Evolutionary conservation across 2,888 invertebrate genomes (phyloP).

Genomic region (Pyrrhosoma nymphula): DNA sequence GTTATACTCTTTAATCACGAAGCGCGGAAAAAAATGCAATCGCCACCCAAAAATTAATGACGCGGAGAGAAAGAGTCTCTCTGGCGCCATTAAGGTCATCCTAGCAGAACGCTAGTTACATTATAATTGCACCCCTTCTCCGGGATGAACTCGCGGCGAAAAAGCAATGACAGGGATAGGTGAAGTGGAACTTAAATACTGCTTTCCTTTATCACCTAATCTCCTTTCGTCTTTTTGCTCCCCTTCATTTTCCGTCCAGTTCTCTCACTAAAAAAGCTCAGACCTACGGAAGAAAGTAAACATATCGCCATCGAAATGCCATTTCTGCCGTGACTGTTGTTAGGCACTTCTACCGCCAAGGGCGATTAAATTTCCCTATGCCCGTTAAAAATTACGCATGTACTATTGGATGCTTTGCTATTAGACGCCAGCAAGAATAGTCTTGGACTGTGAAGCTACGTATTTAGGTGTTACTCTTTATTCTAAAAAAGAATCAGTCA

Average conservation of each 20-base stretch:
- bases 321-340: background rate
- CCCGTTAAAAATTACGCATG: background rate
- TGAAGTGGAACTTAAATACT: slow-evolving; percentile 45
- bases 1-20: slow-evolving; percentile 54
- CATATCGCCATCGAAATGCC: background rate
- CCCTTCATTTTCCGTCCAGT: background rate
- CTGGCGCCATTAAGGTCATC: slow-evolving; percentile 60
- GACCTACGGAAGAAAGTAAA: background rate
- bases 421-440: background rate
- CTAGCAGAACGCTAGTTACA: slow-evolving; percentile 66
- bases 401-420: background rate
- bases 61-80: slow-evolving; percentile 56
- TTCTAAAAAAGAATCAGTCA: background rate
- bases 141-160: slow-evolving; percentile 42
- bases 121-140: slow-evolving; percentile 55
- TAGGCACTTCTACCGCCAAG: background rate
- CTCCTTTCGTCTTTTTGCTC: background rate
- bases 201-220: slow-evolving; percentile 2
- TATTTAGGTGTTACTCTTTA: background rate
- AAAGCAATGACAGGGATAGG: slow-evolving; percentile 61
- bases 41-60: slow-evolving; percentile 52
- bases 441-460: background rate
- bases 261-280: background rate
- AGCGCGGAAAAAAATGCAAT: slow-evolving; percentile 40
- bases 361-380: background rate